Conservation (phyloP, 2,113 vertebrate genomes). For the Lycaon pictus region DNA sequence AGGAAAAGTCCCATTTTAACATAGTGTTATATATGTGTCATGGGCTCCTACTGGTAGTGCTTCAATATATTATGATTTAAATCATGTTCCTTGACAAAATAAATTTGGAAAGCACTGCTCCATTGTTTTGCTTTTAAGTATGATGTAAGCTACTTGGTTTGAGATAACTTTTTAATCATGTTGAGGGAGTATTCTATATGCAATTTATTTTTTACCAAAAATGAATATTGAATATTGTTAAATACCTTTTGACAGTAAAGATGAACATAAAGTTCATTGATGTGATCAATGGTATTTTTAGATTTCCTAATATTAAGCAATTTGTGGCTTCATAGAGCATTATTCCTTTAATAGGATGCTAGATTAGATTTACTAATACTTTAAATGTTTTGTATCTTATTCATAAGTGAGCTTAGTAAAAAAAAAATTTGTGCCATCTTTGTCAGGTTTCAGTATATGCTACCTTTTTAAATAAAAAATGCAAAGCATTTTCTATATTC, state of each 20-base stretch:
- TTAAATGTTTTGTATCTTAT: constrained; percentile 59
- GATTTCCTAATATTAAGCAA: constrained; percentile 70
- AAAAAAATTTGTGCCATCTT: constrained; percentile 22
- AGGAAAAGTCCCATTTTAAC: constrained; percentile 25
- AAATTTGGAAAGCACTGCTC: constrained; percentile 54
- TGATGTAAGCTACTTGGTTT: constrained; percentile 74
- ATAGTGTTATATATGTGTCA: neutral
- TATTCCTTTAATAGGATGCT: constrained; percentile 57
- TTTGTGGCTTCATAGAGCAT: constrained; percentile 50
- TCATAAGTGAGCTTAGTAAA: constrained; percentile 31
- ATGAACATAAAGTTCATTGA: constrained; percentile 50
- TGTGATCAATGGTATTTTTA: constrained; percentile 65
- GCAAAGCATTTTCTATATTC: neutral
- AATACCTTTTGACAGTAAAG: constrained; percentile 63
- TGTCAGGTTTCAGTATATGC: neutral
- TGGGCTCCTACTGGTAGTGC: neutral
- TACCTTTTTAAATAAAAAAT: constrained; percentile 44
- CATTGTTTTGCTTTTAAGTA: constrained; percentile 76
- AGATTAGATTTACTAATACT: constrained; percentile 59
- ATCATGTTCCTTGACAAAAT: constrained; percentile 70
- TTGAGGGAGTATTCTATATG: constrained; percentile 39
- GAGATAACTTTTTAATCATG: constrained; percentile 66
- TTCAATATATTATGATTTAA: constrained; percentile 68
- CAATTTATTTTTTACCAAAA: constrained; percentile 78
- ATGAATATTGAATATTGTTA: constrained; percentile 72